Percentiles rank a stretch among this genome's conserved stretches.
phyloP scores from a whole-genome alignment of 2,888 invertebrate species.

The Ophion obscuratus region DNA sequence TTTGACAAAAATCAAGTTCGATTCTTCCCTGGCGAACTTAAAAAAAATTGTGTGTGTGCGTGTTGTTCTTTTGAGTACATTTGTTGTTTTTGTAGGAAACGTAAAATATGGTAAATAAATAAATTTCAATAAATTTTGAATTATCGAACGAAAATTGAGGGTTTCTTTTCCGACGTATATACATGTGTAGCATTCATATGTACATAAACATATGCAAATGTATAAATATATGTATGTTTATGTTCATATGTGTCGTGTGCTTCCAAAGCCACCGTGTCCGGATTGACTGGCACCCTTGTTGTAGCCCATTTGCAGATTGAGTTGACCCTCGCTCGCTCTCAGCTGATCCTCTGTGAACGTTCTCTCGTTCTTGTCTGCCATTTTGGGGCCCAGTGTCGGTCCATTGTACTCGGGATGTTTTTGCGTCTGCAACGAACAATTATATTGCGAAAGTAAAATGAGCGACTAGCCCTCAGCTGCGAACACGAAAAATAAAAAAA shows the following conservation, averaged over 20 bases:
- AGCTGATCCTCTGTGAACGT: conserved; percentile 87
- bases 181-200: neutral
- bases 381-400: conserved; percentile 96
- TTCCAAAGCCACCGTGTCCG: no score
- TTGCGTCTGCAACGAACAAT: no score
- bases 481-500: no score
- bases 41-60: neutral
- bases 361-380: conserved; percentile 97
- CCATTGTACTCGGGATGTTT: conserved; percentile 83
- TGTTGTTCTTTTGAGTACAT: no score
- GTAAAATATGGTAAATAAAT: neutral
- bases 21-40: neutral
- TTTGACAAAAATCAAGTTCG: neutral
- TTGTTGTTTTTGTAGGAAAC: neutral
- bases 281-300: no score
- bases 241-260: no score
- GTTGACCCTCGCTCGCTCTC: no score
- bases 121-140: neutral
- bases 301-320: no score
- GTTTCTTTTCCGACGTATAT: conserved; percentile 15
- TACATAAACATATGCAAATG: no score
- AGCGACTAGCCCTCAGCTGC: no score
- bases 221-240: no score
- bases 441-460: no score
- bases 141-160: conserved; percentile 19